Conservation (phyloP, 2,797 vertebrate species). For the Girardinus metallicus region DNA sequence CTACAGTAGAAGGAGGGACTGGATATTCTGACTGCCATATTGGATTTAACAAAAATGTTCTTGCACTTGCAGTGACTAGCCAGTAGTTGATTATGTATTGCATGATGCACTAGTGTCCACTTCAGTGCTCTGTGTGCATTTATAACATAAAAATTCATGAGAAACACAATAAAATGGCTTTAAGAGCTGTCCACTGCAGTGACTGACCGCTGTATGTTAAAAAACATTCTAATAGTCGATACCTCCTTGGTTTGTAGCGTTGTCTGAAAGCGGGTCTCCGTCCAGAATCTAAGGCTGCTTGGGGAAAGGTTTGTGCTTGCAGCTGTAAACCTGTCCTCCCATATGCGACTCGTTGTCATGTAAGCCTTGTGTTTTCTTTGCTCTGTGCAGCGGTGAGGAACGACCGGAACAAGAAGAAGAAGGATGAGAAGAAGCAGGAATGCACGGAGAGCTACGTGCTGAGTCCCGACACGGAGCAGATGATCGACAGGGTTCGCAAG, state of each 20-base stretch:
- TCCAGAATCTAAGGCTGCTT: background rate
- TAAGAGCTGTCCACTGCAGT: no score
- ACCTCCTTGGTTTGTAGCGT: background rate
- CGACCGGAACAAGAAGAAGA: slow-evolving; percentile 98
- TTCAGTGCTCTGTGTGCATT: no score
- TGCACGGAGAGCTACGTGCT: slow-evolving; percentile 92
- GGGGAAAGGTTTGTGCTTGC: background rate
- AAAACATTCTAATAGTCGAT: no score
- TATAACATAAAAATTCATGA: no score
- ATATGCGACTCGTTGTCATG: background rate
- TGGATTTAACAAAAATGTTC: no score
- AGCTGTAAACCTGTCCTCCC: background rate
- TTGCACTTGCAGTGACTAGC: no score
- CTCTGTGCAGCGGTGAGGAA: slow-evolving; percentile 90
- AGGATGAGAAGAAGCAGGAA: slow-evolving; percentile 93
- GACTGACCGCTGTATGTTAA: no score
- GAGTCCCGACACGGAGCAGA: slow-evolving; percentile 93
- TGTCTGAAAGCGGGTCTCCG: background rate
- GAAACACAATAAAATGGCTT: no score
- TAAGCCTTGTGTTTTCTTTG: slow-evolving; percentile 16
- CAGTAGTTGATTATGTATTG: no score
- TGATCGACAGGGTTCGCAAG: slow-evolving; percentile 96
- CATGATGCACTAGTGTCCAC: no score
- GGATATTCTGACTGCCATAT: no score
- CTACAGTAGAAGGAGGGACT: no score